These are phyloP conservation scores for Girardinichthys multiradiatus DNA, from an alignment of 2,113 vertebrate genomes.

Conservation along the genomic window DNA sequence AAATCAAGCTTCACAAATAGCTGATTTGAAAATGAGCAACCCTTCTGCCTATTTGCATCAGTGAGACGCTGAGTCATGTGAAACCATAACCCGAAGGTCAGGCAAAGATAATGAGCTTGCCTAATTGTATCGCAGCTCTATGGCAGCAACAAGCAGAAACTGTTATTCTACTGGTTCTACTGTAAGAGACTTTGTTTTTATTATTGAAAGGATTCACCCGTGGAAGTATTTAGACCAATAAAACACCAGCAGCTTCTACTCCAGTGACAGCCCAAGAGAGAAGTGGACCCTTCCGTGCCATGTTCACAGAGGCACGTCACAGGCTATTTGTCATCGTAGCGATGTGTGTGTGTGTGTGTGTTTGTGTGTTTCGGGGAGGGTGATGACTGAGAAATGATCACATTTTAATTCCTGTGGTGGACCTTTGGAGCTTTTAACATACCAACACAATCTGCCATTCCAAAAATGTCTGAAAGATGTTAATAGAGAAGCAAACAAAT, in stretches of 20 bases:
- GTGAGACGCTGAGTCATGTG: constrained; percentile 22
- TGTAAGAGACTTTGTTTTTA: not conserved
- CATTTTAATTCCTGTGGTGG: constrained; percentile 56
- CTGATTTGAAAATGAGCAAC: not conserved
- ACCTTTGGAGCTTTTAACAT: constrained; percentile 10
- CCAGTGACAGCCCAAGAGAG: constrained; percentile 48
- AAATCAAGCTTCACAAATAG: not conserved
- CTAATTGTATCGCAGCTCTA: not conserved
- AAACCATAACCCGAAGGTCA: not conserved
- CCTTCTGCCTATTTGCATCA: not conserved
- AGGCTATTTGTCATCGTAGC: constrained; percentile 76
- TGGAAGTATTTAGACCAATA: not conserved
- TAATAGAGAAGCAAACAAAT: not conserved
- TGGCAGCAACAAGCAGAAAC: not conserved
- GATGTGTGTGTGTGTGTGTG: constrained; percentile 45
- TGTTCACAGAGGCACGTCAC: constrained; percentile 75
- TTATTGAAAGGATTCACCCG: not conserved
- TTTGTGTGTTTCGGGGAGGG: constrained; percentile 54
- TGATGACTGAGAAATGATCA: constrained; percentile 58
- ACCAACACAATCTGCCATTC: not conserved
- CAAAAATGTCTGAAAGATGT: not conserved
- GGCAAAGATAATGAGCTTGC: not conserved
- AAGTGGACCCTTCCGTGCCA: constrained; percentile 75
- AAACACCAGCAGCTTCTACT: constrained; percentile 9
- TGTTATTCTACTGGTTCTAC: not conserved